Base-by-base conservation (phyloP, 2,888 invertebrate genomes). In the Chrysolina oricalcia region DNA sequence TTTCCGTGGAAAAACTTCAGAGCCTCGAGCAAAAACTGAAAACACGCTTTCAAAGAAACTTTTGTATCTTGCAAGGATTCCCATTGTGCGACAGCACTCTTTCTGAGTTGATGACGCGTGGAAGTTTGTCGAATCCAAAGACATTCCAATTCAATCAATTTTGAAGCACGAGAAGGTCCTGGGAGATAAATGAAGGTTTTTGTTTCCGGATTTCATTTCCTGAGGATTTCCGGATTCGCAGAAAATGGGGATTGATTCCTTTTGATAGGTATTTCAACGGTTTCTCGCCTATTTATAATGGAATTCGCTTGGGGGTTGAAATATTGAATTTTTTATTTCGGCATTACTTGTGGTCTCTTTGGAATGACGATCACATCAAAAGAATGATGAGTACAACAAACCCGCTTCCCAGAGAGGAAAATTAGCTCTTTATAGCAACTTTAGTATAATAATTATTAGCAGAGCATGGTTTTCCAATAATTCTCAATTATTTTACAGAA, bases 61-160 rank as follows among this genome's bases (percentile, higher is more conserved):
- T 48, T 48, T 48, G 48, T 17, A 3, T 23, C 21, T 53, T 13
- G 0, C 53, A 53, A 19, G 53, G 53, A 53, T 21, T 53, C 19
- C 23, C 21, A 21, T 53, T 53, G 19, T 11, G 53, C 11, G 53
- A 23, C 21, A 53, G 21, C 17, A 53, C 53, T 53, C 13, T 21
- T 53, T 53, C 13, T 13, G 13, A 53, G 53, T 53, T 21, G 53
- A 53, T 53, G 53, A 53, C 53, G 53, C 53, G 53, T 53, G 53
- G 17, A 23, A 21, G 19, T 53, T 21, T 23, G 21, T 19, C 19
- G 23, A 53, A 21, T 53, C 53, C 21, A 11, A 8, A 53, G 53
- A 53, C 53, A 53, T 21, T 53, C 21, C 53, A 53, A 53, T 53
- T 21, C 53, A 53, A 53, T 53, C 53, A 53, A 53, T 19, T 19